Base-by-base conservation (phyloP, 2,888 invertebrate species). In the Parochlus steinenii region DNA sequence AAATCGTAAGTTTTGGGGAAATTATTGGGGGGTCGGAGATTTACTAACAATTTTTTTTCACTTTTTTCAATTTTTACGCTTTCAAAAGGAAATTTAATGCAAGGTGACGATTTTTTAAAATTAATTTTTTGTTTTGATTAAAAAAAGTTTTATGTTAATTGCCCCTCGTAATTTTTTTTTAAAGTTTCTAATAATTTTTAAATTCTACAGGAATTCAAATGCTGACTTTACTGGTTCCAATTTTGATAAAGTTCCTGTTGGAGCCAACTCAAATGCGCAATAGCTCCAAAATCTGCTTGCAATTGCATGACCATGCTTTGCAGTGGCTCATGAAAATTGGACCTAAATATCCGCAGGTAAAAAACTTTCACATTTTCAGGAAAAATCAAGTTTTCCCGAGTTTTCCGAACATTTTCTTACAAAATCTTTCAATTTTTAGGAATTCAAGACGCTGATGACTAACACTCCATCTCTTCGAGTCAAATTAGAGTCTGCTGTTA, bases 321-420 rank as follows among this genome's bases (percentile, higher is more conserved):
- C 77, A 83, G 45, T 81, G 83, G 72, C 69, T 97, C 12, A 86
- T 87, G 56, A 78, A 79, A 50, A 79, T 93, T 46, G 95, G 92
- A 1, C 89, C 90, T 0, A 80, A 80, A 52, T 85, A 92, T 62
- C 89, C 90, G 14, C 78, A 85, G 67, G 36, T 79, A 78, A 55
- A 39, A 40, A 40, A 23, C 35, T 18, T 25, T 29, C 19, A 20
- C 12, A 18, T 26, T n/a, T 18, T 16, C n/a, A n/a, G 8, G 11
- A 6, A 19, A 16, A 31, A 17, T 5, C n/a, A 31, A 14, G 10
- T 31, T 11, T 19, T 6, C 20, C 6, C 14, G 17, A 22, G 16
- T n/a, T 29, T 11, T 17, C 3, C 10, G 10, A 29, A n/a, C 6
- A 17, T 29, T 17, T 31, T 10, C 12, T 30, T 38, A 14, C 25